A percentile compares a stretch with the other conserved stretches of the same genome.
Conservation (phyloP, 2,113 vertebrate genomes). For the Lutjanus erythropterus region DNA sequence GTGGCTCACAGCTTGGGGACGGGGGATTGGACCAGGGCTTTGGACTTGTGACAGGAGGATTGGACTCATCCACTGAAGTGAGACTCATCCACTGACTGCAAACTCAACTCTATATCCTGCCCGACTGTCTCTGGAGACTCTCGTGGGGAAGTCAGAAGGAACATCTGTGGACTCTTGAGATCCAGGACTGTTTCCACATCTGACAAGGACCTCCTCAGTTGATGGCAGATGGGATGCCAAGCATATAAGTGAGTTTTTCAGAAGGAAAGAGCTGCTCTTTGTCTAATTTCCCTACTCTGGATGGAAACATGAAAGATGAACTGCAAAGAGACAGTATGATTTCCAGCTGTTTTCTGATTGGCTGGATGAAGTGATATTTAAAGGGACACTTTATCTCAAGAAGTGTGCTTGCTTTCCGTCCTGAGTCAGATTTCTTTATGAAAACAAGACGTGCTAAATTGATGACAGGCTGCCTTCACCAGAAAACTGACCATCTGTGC, state of each 20-base stretch:
- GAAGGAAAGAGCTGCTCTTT: neutral
- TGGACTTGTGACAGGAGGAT: conserved; percentile 11
- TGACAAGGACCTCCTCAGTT: conserved; percentile 7
- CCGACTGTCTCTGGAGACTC: neutral
- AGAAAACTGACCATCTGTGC: no score
- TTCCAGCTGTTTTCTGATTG: neutral
- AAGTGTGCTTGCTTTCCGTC: neutral
- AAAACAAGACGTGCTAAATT: neutral
- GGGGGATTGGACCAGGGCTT: neutral
- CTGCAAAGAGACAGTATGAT: neutral
- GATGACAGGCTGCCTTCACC: no score
- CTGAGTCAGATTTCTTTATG: neutral
- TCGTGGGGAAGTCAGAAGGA: conserved; percentile 7
- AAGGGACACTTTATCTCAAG: neutral
- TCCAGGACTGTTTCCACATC: neutral
- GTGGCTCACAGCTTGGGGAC: neutral
- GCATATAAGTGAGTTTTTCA: neutral
- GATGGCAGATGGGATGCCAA: neutral
- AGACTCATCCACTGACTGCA: conserved; percentile 10
- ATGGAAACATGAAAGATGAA: conserved; percentile 1
- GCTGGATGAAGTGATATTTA: neutral
- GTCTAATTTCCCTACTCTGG: neutral
- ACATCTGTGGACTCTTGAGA: conserved; percentile 16
- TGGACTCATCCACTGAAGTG: conserved; percentile 10
- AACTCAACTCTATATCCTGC: conserved; percentile 12